Percentiles rank a stretch among this genome's conserved stretches.
Conservation (phyloP, 2,797 vertebrate species). For the Sebastes elongatus region DNA sequence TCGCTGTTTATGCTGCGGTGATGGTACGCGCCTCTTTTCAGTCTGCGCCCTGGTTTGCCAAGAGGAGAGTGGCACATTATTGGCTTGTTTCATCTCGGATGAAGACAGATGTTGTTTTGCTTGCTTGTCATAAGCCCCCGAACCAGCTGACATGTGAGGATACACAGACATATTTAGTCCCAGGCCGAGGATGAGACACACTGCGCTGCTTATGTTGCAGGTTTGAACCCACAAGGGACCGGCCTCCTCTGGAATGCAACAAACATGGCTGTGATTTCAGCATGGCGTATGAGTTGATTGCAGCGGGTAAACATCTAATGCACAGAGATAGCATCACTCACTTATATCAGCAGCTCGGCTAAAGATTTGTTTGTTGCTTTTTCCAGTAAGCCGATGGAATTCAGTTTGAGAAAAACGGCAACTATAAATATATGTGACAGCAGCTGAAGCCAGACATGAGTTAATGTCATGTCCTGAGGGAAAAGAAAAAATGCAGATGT, state of each 20-base stretch:
- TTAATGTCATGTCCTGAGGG: constrained; percentile 33
- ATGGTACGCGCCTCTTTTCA: constrained; percentile 38
- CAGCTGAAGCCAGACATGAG: constrained; percentile 29
- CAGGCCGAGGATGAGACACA: constrained; percentile 17
- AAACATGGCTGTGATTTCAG: not conserved
- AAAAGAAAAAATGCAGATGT: constrained; percentile 41
- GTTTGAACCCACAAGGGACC: constrained; percentile 29
- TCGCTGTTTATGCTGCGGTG: constrained; percentile 64
- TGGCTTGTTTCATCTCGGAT: constrained; percentile 63
- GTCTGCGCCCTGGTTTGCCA: constrained; percentile 40
- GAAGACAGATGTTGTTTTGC: constrained; percentile 75
- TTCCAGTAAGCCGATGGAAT: constrained; percentile 26
- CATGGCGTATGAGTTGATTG: constrained; percentile 3
- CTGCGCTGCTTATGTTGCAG: constrained; percentile 31
- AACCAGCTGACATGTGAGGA: constrained; percentile 64
- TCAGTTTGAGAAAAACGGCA: constrained; percentile 23
- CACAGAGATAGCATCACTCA: constrained; percentile 15
- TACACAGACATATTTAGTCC: constrained; percentile 55
- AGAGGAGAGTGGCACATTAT: constrained; percentile 46
- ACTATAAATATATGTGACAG: constrained; percentile 32
- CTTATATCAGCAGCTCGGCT: not conserved
- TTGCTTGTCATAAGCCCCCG: constrained; percentile 64
- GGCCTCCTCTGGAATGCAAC: constrained; percentile 35
- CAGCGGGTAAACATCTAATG: constrained; percentile 28
- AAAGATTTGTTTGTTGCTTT: constrained; percentile 32